Percentiles rank a stretch among this genome's conserved stretches.
These are phyloP conservation scores for Drosophila grimshawi DNA, from an alignment of 1,140 invertebrate species.

Conservation along the genomic window DNA sequence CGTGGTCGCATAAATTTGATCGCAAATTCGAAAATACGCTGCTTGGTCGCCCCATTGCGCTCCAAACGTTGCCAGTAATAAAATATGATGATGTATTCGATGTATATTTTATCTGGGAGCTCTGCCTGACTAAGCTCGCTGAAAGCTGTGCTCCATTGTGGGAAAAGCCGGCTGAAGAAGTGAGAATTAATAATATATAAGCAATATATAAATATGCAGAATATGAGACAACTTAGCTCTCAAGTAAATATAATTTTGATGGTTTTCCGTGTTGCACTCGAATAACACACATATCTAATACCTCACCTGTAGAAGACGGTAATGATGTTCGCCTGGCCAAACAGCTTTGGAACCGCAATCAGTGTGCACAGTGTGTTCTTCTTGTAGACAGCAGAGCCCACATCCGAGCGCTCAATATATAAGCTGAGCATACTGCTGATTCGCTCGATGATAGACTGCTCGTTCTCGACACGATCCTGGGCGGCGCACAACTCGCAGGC, in stretches of 20 bases:
- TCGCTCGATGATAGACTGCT: constrained; percentile 58
- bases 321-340: constrained; percentile 61
- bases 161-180: constrained; percentile 57
- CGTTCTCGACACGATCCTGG: constrained; percentile 45
- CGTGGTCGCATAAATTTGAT: constrained; percentile 69
- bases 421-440: constrained; percentile 54
- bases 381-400: constrained; percentile 34
- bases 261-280: too few species aligned
- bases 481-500: constrained; percentile 68
- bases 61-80: constrained; percentile 75
- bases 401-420: constrained; percentile 48
- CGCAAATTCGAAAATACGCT: constrained; percentile 68
- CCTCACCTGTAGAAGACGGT: constrained; percentile 62
- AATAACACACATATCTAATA: neutral
- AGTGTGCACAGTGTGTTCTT: constrained; percentile 63
- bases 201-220: neutral
- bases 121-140: constrained; percentile 52
- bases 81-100: constrained; percentile 74
- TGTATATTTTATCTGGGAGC: constrained; percentile 68
- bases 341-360: constrained; percentile 65
- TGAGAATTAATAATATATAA: neutral
- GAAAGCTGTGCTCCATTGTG: constrained; percentile 53
- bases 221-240: too few species aligned
- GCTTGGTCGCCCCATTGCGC: constrained; percentile 44
- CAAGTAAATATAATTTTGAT: too few species aligned